Evolutionary conservation across 30 jellyfish, hydroid and myxozoan genomes (phyloP), one percentile per base, ranked within the genome.

Genomic region (Clytia hemisphaerica): DNA sequence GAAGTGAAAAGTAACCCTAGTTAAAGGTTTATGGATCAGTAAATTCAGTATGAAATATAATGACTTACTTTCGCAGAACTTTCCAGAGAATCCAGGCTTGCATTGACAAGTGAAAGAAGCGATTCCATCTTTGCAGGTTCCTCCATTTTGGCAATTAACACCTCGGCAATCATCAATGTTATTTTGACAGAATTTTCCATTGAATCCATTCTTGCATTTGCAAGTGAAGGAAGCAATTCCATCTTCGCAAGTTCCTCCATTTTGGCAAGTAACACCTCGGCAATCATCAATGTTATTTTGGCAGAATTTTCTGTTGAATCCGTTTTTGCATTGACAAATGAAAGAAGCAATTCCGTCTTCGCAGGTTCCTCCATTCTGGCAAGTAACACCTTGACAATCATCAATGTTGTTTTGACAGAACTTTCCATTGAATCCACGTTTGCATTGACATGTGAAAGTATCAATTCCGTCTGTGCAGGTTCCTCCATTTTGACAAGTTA

Each of bases 191-290:
- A 34, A 78, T 16, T 55, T 64, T 0, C 99, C 99, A 34, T 83
- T 78, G 51, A 35, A 91, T 6, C 99, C 99, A 28, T 95, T 92
- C 2, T 80, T 63, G 49, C 99, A 91, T 46, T 84, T 91, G 77
- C 99, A 91, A 3, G 73, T 45, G 55, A 78, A 60, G 6, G 95
- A 95, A 37, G 72, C 87, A 4, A 89, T 89, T n/a, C 92, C 58
- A 2, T 91, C 99, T 53, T 66, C 50, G 80, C 99, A 91, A 38
- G 61, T 45, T 2, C 99, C 99, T 4, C 94, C 94, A 67, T 91
- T 91, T 67, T 45, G 64, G 79, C 99, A 91, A 10, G 51, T 10
- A 3, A 67, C 58, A 1, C 75, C 48, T 2, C 79, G 37, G 67
- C 99, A 91, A 42, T 54, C 84, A 12, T 71, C 30, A 51, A 34